Evolutionary conservation across 92 coral and sea anemone species (phyloP).

Genomic region (Zoanthus solanderi): DNA sequence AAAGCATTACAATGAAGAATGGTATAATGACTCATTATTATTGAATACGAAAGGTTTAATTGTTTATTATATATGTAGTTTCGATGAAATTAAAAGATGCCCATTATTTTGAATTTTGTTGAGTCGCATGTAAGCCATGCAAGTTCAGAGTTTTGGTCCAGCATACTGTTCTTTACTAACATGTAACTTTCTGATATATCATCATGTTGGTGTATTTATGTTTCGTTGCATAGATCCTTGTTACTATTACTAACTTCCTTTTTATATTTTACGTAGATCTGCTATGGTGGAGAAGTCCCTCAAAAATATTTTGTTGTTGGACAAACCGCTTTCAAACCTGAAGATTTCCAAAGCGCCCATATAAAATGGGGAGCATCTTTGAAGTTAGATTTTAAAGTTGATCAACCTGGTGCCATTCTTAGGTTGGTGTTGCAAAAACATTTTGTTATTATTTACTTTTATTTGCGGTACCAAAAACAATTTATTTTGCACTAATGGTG

Average conservation of each 20-base stretch:
- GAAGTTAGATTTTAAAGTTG: constrained; percentile 73
- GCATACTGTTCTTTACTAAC: too few relatives aligned
- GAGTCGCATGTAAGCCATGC: too few relatives aligned
- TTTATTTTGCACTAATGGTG: too few relatives aligned
- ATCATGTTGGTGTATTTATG: background rate
- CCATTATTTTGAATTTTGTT: too few relatives aligned
- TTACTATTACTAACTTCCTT: background rate
- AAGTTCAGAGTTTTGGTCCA: too few relatives aligned
- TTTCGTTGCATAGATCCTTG: background rate
- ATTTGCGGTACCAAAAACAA: too few relatives aligned
- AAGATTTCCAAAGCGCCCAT: constrained; percentile 65
- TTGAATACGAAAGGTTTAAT: too few relatives aligned
- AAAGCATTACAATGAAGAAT: too few relatives aligned
- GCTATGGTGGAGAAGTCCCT: constrained; percentile 91
- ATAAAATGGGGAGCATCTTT: constrained; percentile 84
- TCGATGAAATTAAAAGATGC: too few relatives aligned
- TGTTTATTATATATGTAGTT: too few relatives aligned
- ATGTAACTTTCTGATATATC: too few relatives aligned
- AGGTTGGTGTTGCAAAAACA: constrained; percentile 48
- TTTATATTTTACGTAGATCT: constrained; percentile 55
- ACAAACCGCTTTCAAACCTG: constrained; percentile 52
- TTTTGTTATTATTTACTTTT: background rate
- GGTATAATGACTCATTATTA: too few relatives aligned
- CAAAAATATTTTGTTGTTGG: constrained; percentile 56
- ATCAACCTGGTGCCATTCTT: constrained; percentile 71